phyloP scores from a whole-genome alignment of 1,140 invertebrate genomes.

The Listronotus oregonensis region DNA sequence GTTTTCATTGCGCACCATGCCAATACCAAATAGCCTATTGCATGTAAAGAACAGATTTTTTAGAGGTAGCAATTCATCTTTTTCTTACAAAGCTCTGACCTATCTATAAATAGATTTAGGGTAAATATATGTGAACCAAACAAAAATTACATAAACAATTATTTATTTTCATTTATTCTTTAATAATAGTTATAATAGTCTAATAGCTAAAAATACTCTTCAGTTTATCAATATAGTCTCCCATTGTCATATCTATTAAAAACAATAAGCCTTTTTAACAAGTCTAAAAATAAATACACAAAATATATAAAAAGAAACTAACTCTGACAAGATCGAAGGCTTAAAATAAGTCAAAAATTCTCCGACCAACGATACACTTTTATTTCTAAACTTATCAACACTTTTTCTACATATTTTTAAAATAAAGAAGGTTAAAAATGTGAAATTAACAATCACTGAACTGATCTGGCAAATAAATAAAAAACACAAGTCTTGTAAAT shows the following conservation, averaged over 20 bases:
- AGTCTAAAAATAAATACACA: conserved; percentile 18
- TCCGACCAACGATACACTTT: too few species aligned
- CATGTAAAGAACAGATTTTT: too few species aligned
- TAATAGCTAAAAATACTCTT: conserved; percentile 38
- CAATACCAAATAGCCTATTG: too few species aligned
- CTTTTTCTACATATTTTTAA: too few species aligned
- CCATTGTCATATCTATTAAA: conserved; percentile 23
- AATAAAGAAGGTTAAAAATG: too few species aligned
- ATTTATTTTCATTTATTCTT: conserved; percentile 35
- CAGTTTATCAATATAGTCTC: conserved; percentile 20
- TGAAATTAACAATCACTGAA: too few species aligned
- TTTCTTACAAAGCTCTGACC: too few species aligned
- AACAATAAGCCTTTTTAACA: conserved; percentile 12
- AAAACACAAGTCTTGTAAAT: neutral
- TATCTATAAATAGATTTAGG: too few species aligned
- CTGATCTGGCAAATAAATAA: neutral
- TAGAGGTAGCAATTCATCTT: too few species aligned
- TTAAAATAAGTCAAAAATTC: neutral
- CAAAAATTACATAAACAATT: conserved; percentile 23
- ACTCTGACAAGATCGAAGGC: neutral
- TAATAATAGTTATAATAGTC: conserved; percentile 28
- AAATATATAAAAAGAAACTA: neutral
- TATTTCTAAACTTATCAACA: too few species aligned
- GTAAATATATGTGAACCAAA: neutral
- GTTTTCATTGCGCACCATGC: too few species aligned